Conservation (phyloP, 2,888 invertebrate genomes). For the Subacronicta megacephala region DNA sequence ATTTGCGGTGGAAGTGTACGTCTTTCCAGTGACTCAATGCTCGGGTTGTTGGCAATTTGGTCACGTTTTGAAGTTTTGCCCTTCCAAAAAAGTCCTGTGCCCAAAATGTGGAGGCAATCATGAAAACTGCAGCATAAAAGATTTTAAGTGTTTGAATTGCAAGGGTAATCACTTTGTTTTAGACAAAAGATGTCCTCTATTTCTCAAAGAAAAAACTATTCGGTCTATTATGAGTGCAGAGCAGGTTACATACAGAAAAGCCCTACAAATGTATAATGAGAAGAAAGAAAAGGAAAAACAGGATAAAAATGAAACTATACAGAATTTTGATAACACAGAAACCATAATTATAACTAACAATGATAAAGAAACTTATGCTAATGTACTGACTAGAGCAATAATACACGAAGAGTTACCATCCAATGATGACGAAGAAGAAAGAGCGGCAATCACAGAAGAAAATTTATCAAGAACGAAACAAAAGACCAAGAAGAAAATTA, state of each 20-base stretch:
- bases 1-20: slow-evolving; percentile 22
- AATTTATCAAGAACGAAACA: slow-evolving; percentile 4
- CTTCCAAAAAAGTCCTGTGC: slow-evolving; percentile 16
- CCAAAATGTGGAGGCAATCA: slow-evolving; percentile 17
- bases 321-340: slow-evolving; percentile 3
- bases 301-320: slow-evolving; percentile 5
- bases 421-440: slow-evolving; percentile 4
- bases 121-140: slow-evolving; percentile 7
- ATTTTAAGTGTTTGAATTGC: slow-evolving; percentile 10
- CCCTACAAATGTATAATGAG: slow-evolving; percentile 3
- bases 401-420: slow-evolving; percentile 4
- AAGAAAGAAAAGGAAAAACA: slow-evolving; percentile 4
- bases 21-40: slow-evolving; percentile 35
- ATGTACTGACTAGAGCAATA: slow-evolving; percentile 2
- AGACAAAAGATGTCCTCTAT: slow-evolving; percentile 5
- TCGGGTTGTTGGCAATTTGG: slow-evolving; percentile 28
- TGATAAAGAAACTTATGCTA: slow-evolving; percentile 3
- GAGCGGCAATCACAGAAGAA: slow-evolving; percentile 1
- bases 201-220: slow-evolving; percentile 10
- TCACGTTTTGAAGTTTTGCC: slow-evolving; percentile 19
- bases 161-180: slow-evolving; percentile 6
- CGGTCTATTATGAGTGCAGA: slow-evolving; percentile 4
- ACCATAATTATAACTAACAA: slow-evolving; percentile 1
- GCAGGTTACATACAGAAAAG: slow-evolving; percentile 5
- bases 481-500: slow-evolving; percentile 3